Evolutionary conservation across 2,113 vertebrate species (phyloP), one percentile per base, ranked within the genome.

Genomic region (Aldabrachelys gigantea): DNA sequence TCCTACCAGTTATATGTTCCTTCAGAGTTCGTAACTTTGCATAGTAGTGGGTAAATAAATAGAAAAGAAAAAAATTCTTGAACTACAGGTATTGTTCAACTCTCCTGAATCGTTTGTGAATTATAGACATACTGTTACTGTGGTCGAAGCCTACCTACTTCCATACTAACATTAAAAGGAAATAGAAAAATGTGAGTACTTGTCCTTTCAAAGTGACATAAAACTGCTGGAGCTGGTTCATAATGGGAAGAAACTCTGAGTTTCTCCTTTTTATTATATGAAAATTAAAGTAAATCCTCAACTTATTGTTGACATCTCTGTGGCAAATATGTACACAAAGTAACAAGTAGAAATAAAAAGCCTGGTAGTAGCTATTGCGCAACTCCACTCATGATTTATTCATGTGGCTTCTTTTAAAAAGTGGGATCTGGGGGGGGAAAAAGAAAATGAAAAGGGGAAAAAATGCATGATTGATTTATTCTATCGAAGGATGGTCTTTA

Each of bases 301-400:
- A 91, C 80, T 90, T 94, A 88, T n/a, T 95, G 93, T 95, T 97
- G 93, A 94, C 90, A 96, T 91, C 65, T 91, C 93, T 88, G 78
- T 90, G 62, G 94, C 81, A 95, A 97, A 54, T 52, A 54, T 10
- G 41, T 76, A 89, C 93, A 86, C 12, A 85, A 92, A 96, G 92
- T 93, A 95, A 96, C 85, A 96, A 96, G 82, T 38, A 27, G 88
- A 89, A 95, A 97, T 84, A 85, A 97, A 97, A 96, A 91, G 13
- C 72, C 52, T 89, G 13, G 69, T 96, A 89, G 21, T 5, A 90
- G 97, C 93, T 97, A 38, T 95, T 95, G 96, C 96, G 80, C 83
- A 92, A 89, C 85, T 89, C 79, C 81, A 27, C 35, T 83, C 38
- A 91, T 98, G 96, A 98, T 98, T 98, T 98, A 98, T 98, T 97